Conservation (phyloP, 1,140 invertebrate species). For the Drosophila watanabei region DNA sequence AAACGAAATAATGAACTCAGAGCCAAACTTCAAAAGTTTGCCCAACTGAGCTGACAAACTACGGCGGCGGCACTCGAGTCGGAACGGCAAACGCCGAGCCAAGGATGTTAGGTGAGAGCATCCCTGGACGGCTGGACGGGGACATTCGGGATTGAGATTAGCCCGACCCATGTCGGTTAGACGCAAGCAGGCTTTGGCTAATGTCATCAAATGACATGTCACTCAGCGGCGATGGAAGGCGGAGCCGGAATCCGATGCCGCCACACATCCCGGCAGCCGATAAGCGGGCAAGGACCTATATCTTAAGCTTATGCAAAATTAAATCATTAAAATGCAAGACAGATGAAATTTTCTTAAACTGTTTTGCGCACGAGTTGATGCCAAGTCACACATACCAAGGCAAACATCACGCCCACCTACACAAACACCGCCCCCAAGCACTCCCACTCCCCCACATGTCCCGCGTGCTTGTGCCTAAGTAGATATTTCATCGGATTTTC, state of each 20-base stretch:
- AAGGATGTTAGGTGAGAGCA: constrained; percentile 7
- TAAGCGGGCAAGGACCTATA: constrained; percentile 16
- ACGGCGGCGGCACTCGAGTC: constrained; percentile 33
- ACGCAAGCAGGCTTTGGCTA: constrained; percentile 64
- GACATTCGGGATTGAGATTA: constrained; percentile 29
- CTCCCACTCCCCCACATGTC: constrained; percentile 17
- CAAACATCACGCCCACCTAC: constrained; percentile 34
- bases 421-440: constrained; percentile 21
- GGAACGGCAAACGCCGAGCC: constrained; percentile 26
- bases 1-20: constrained; percentile 67
- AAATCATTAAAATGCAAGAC: constrained; percentile 79
- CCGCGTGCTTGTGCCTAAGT: constrained; percentile 67
- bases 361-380: constrained; percentile 75
- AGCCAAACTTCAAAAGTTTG: constrained; percentile 43
- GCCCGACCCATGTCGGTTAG: constrained; percentile 54
- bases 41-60: constrained; percentile 52
- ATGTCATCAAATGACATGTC: constrained; percentile 73
- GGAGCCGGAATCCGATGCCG: constrained; percentile 22
- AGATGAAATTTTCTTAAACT: constrained; percentile 77
- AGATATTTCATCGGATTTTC: constrained; percentile 73
- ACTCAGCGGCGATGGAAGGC: constrained; percentile 41
- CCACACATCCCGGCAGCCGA: constrained; percentile 22
- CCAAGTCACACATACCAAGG: constrained; percentile 50
- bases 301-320: constrained; percentile 74
- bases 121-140: neutral